These are phyloP conservation scores for Anisognathus igniventris DNA, from an alignment of 2,797 vertebrate genomes.

Conservation along the genomic window DNA sequence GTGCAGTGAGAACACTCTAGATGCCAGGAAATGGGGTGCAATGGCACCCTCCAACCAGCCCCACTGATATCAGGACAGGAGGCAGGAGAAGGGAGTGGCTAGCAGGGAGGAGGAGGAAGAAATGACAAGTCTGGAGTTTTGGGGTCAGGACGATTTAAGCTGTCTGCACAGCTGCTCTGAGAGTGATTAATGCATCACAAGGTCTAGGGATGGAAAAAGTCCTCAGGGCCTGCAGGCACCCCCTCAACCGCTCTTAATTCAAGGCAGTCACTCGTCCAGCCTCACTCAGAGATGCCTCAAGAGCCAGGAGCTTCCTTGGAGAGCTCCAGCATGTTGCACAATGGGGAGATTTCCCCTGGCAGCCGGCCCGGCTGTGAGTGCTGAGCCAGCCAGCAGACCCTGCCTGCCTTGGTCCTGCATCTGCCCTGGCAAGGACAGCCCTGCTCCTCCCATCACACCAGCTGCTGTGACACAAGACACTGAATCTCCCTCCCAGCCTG, in stretches of 20 bases:
- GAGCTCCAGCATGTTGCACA: constrained; percentile 18
- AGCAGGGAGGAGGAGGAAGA: not conserved
- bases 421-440: not conserved
- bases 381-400: not conserved
- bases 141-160: constrained; percentile 9
- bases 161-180: not conserved
- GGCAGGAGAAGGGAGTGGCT: not conserved
- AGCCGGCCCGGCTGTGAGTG: not conserved
- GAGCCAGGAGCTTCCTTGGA: constrained; percentile 43
- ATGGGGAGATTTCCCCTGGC: constrained; percentile 40
- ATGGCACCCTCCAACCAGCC: not conserved
- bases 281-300: constrained; percentile 3
- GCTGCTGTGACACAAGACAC: not conserved
- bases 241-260: not conserved
- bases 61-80: not conserved
- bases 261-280: constrained; percentile 10
- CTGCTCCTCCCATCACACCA: not conserved
- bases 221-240: not conserved
- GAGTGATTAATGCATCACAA: constrained; percentile 53
- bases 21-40: not conserved
- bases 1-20: not conserved
- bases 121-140: not conserved
- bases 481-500: not conserved
- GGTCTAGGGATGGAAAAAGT: constrained; percentile 40
- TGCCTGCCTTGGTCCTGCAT: not conserved